phyloP scores from a whole-genome alignment of 92 coral and sea anemone genomes.

The Heliopora coerulea region DNA sequence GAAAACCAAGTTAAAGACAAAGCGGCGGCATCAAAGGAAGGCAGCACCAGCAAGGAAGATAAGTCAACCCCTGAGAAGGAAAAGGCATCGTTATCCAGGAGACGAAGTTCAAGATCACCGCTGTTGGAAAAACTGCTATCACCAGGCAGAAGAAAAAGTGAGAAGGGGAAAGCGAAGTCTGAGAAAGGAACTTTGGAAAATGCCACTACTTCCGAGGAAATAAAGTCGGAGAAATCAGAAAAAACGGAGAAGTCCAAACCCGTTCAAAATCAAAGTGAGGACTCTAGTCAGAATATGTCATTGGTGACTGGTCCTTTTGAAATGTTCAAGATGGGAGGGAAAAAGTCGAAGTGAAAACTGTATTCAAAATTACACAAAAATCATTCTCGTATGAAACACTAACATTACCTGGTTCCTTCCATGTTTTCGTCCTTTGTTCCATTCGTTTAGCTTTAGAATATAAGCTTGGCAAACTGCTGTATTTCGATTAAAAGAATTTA shows the following conservation, averaged over 20 bases:
- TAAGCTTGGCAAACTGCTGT: too few relatives aligned
- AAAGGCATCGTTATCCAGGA: neutral
- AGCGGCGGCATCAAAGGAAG: neutral
- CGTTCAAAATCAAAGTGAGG: neutral
- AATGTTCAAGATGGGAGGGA: constrained; percentile 7
- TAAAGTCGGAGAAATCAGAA: neutral
- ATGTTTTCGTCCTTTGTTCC: too few relatives aligned
- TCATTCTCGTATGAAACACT: constrained; percentile 4
- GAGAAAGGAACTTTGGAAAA: neutral
- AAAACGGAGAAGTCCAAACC: constrained; percentile 2
- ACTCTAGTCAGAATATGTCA: neutral
- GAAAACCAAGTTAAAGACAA: neutral
- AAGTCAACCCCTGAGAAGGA: neutral
- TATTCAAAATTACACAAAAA: neutral
- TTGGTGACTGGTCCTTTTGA: constrained; percentile 4
- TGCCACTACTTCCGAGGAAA: neutral
- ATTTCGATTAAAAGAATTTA: too few relatives aligned
- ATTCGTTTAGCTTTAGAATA: too few relatives aligned
- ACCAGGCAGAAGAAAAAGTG: constrained; percentile 8
- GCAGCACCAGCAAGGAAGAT: neutral
- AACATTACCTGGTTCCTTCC: too few relatives aligned
- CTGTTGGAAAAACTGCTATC: constrained; percentile 4
- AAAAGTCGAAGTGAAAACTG: neutral
- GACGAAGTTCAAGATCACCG: constrained; percentile 22
- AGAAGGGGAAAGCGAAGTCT: constrained; percentile 12